Percentiles rank a stretch among this genome's conserved stretches.
Conservation (phyloP, 2,797 vertebrate species). For the Sebastes trivittatus region DNA sequence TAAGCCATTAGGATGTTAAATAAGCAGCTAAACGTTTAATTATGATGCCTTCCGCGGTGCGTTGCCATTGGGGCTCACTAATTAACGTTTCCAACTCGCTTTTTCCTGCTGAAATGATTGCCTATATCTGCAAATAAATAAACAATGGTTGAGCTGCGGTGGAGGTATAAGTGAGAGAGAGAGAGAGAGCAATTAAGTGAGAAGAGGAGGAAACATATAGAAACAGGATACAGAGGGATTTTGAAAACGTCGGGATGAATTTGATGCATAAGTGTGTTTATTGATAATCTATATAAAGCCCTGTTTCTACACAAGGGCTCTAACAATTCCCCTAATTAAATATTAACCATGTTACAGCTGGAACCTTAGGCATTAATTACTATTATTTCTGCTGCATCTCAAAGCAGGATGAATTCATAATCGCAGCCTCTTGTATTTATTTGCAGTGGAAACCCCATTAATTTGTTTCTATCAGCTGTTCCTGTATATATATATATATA, state of each 20-base stretch:
- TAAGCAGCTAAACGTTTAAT: slow-evolving; percentile 80
- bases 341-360: slow-evolving; percentile 74
- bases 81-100: slow-evolving; percentile 70
- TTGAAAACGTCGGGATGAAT: slow-evolving; percentile 62
- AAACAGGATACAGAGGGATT: slow-evolving; percentile 68
- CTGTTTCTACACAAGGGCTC: slow-evolving; percentile 66
- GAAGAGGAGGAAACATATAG: slow-evolving; percentile 50
- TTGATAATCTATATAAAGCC: slow-evolving; percentile 82
- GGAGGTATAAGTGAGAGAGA: slow-evolving; percentile 42
- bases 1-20: slow-evolving; percentile 76
- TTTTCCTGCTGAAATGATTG: slow-evolving; percentile 55
- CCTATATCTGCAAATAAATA: slow-evolving; percentile 73
- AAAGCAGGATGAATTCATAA: slow-evolving; percentile 47
- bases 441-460: slow-evolving; percentile 28
- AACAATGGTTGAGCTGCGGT: slow-evolving; percentile 65
- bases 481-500: not conserved
- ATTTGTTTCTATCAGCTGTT: slow-evolving; percentile 15
- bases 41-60: slow-evolving; percentile 66
- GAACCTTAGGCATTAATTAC: slow-evolving; percentile 78
- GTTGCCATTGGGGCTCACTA: slow-evolving; percentile 79
- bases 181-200: slow-evolving; percentile 66
- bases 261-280: slow-evolving; percentile 74
- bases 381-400: slow-evolving; percentile 64
- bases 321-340: slow-evolving; percentile 78
- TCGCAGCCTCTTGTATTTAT: slow-evolving; percentile 30